A percentile compares a stretch with the other conserved stretches of the same genome.
Evolutionary conservation across 2,113 vertebrate species (phyloP).

Genomic region (Paralichthys olivaceus): DNA sequence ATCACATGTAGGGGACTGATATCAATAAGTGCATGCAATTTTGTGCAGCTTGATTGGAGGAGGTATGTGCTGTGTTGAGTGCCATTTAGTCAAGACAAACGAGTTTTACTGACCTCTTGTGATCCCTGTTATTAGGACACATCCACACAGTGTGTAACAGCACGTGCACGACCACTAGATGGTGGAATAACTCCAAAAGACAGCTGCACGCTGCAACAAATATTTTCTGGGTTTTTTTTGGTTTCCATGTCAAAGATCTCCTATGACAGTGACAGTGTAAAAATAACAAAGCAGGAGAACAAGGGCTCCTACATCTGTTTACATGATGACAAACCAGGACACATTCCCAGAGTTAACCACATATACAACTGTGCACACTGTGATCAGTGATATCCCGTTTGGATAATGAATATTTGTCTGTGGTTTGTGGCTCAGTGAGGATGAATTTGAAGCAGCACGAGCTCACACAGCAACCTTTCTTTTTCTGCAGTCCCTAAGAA

Average conservation of each 20-base stretch:
- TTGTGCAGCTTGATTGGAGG: neutral
- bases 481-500: neutral
- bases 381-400: slow-evolving; percentile 10
- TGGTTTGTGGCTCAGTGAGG: slow-evolving; percentile 11
- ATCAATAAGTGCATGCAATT: neutral
- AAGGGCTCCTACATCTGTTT: neutral
- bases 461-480: slow-evolving; percentile 14
- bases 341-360: neutral
- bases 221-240: neutral
- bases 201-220: neutral
- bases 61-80: too few relatives aligned
- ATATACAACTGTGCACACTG: neutral
- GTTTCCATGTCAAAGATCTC: slow-evolving; percentile 15
- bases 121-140: neutral
- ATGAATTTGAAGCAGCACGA: slow-evolving; percentile 14
- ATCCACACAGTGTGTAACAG: slow-evolving; percentile 7
- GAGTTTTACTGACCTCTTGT: slow-evolving; percentile 34
- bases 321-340: neutral
- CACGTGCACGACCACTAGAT: slow-evolving; percentile 76
- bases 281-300: slow-evolving; percentile 14
- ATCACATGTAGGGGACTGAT: neutral
- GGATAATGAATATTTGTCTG: slow-evolving; percentile 9
- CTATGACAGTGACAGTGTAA: slow-evolving; percentile 12
- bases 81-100: neutral
- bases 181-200: slow-evolving; percentile 67